Conservation (phyloP, 2,888 invertebrate species). For the Dorcus parallelipipedus region DNA sequence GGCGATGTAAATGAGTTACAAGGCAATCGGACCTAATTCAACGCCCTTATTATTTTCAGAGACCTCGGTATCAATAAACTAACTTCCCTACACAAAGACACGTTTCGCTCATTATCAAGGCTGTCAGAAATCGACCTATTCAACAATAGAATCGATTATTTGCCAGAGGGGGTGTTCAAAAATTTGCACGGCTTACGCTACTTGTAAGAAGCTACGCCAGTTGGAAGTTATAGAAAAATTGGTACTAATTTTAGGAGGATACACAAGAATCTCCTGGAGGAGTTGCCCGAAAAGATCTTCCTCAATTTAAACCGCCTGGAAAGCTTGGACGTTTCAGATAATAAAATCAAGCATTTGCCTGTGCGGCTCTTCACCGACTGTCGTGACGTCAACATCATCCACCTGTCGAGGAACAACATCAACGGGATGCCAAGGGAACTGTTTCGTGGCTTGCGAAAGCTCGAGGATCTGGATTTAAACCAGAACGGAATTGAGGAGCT, state of each 20-base stretch:
- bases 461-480: constrained; percentile 69
- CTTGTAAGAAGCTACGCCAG: constrained; percentile 53
- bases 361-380: constrained; percentile 58
- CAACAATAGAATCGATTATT: constrained; percentile 66
- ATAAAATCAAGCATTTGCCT: constrained; percentile 58
- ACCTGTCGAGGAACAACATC: constrained; percentile 65
- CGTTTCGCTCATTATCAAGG: constrained; percentile 63
- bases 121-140: constrained; percentile 68
- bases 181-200: constrained; percentile 60
- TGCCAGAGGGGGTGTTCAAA: constrained; percentile 64
- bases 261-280: constrained; percentile 63
- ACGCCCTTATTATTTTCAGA: constrained; percentile 50
- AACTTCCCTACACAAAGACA: constrained; percentile 65
- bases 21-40: constrained; percentile 2
- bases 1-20: constrained; percentile 54
- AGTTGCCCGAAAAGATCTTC: constrained; percentile 58
- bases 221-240: not conserved
- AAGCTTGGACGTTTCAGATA: constrained; percentile 67
- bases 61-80: constrained; percentile 70
- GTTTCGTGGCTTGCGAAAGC: constrained; percentile 55
- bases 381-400: constrained; percentile 58
- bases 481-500: constrained; percentile 63
- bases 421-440: constrained; percentile 56
- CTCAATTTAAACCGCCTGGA: constrained; percentile 59
- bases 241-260: constrained; percentile 55